These are phyloP conservation scores for Unio delphinus DNA, from an alignment of 2,888 invertebrate genomes.

Conservation along the genomic window DNA sequence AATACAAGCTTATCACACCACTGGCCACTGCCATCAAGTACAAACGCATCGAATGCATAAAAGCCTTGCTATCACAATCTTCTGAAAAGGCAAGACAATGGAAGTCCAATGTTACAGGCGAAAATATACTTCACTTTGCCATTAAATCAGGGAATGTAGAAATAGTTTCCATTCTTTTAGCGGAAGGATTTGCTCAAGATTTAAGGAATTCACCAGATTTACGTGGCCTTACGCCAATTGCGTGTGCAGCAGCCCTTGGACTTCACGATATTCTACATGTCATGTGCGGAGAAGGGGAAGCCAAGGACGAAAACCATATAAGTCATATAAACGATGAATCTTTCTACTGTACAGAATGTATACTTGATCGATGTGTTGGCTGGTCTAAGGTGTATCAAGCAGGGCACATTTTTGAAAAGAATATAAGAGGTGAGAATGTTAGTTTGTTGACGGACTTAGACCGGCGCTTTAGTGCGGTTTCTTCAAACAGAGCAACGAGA, in stretches of 20 bases:
- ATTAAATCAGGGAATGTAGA: slow-evolving; percentile 15
- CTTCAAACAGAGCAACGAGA: neutral
- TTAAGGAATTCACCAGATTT: slow-evolving; percentile 3
- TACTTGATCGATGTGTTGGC: slow-evolving; percentile 33
- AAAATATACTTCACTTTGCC: slow-evolving; percentile 37
- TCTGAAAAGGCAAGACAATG: slow-evolving; percentile 1
- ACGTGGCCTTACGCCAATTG: slow-evolving; percentile 10
- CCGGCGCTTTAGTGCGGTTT: neutral
- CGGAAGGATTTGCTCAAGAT: slow-evolving; percentile 5
- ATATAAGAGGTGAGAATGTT: neutral
- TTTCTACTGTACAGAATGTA: slow-evolving; percentile 29
- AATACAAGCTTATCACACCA: slow-evolving; percentile 7
- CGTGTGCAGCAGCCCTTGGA: slow-evolving; percentile 14
- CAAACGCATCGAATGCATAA: slow-evolving; percentile 8
- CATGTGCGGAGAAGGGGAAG: slow-evolving; percentile 1
- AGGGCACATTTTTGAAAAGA: neutral
- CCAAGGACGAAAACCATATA: slow-evolving; percentile 3
- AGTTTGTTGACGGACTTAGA: neutral
- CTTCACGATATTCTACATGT: slow-evolving; percentile 6
- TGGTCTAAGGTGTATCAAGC: slow-evolving; percentile 33
- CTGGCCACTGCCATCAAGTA: slow-evolving; percentile 9
- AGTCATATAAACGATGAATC: slow-evolving; percentile 12
- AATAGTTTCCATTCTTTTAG: slow-evolving; percentile 15
- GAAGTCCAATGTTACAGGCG: slow-evolving; percentile 11
- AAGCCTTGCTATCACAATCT: neutral